Evolutionary conservation across 2,888 invertebrate genomes (phyloP).

Genomic region (Monopis laevigella): DNA sequence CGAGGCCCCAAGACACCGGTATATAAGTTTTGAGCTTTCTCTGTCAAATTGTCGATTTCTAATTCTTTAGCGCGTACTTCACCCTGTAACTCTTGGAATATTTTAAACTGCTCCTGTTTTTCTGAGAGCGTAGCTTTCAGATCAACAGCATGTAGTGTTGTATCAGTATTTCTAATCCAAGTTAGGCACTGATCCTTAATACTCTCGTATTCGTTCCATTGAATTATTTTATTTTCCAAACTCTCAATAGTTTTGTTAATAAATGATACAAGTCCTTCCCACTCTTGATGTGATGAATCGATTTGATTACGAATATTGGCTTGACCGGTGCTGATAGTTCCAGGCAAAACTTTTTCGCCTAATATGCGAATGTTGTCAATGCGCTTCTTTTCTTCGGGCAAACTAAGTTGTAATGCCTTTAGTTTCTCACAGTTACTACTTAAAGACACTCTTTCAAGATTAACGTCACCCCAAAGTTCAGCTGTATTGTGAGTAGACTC

Average conservation of each 20-base stretch:
- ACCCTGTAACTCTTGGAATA: slow-evolving; percentile 81
- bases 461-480: slow-evolving; percentile 83
- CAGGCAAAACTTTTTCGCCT: slow-evolving; percentile 91
- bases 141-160: slow-evolving; percentile 86
- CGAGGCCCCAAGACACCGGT: slow-evolving; percentile 78
- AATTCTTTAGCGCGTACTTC: slow-evolving; percentile 90
- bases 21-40: slow-evolving; percentile 86
- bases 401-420: slow-evolving; percentile 78
- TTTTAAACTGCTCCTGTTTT: slow-evolving; percentile 86
- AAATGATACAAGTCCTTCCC: slow-evolving; percentile 83
- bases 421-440: slow-evolving; percentile 88
- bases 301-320: slow-evolving; percentile 87
- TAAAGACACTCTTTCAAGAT: slow-evolving; percentile 83
- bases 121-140: slow-evolving; percentile 82
- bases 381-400: slow-evolving; percentile 87
- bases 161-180: slow-evolving; percentile 91
- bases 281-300: slow-evolving; percentile 88
- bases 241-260: slow-evolving; percentile 81
- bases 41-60: slow-evolving; percentile 92
- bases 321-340: slow-evolving; percentile 84
- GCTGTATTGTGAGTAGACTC: slow-evolving; percentile 86
- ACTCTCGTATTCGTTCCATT: slow-evolving; percentile 92
- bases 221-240: slow-evolving; percentile 84
- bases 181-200: slow-evolving; percentile 84
- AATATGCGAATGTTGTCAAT: slow-evolving; percentile 81